Evolutionary conservation across 2,113 vertebrate species (phyloP), one percentile per base, ranked within the genome.

Genomic region (Tachysurus vachellii): DNA sequence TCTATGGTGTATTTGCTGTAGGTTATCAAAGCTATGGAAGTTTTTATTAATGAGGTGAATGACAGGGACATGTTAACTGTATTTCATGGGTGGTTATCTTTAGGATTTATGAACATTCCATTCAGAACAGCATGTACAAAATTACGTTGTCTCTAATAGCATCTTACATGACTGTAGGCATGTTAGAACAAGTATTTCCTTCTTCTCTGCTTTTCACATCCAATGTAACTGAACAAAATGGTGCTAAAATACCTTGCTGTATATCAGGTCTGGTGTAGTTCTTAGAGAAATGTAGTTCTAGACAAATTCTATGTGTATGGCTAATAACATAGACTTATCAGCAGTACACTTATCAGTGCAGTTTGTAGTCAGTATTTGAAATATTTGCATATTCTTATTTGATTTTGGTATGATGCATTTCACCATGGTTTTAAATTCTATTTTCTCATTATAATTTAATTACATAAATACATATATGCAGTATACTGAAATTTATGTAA

Each of bases 81-180:
- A 13, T 62, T 85, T 77, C 17, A 28, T 50, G 4, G 7, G 11
- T 16, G 21, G 12, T 85, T 85, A 47, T 62, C 56, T 62, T 31
- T 14, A 28, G 53, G 21, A 12, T 85, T 50, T 61, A 16, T 26
- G 10, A 50, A 75, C 16, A 28, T 85, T 61, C 44, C 16, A 23
- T 44, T 47, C 19, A 56, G 2, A 84, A 84, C 57, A 61, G 83
- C 62, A 85, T 66, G 73, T 64, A 66, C 47, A 68, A 61, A 80
- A 80, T 68, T 56, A 85, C 10, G n/a, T 14, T 64, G 13, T 56
- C 10, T 62, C 3, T 26, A 85, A 21, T 59, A 59, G 42, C 42
- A 61, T n/a, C 3, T 28, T 59, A 8, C 14, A 16, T 80, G 8
- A 80, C 76, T 80, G 50, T 70, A 57, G 62, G 75, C 75, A 56